Percentiles rank a stretch among this genome's conserved stretches.
These are phyloP conservation scores for Strigamia crassipes DNA, from an alignment of 2,888 invertebrate genomes.

Conservation along the genomic window DNA sequence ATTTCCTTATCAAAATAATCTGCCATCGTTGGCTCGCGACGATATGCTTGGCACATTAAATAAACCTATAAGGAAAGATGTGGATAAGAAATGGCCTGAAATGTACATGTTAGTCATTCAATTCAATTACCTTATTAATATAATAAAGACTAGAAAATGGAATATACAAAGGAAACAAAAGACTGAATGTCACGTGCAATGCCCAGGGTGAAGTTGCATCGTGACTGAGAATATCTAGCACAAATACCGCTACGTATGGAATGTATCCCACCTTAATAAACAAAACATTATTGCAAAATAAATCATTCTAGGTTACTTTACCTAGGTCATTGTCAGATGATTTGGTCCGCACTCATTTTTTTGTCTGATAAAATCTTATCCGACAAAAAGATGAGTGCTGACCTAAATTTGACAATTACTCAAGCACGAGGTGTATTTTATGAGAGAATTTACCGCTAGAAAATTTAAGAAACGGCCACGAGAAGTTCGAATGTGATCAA, in stretches of 20 bases:
- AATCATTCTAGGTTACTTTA: too few species aligned
- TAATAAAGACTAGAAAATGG: slow-evolving; percentile 82
- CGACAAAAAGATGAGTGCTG: too few species aligned
- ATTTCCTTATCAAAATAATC: slow-evolving; percentile 75
- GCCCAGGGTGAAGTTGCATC: slow-evolving; percentile 65
- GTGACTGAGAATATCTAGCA: slow-evolving; percentile 67
- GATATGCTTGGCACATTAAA: slow-evolving; percentile 28
- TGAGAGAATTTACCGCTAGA: too few species aligned
- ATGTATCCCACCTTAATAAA: slow-evolving; percentile 66
- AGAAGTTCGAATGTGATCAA: too few species aligned
- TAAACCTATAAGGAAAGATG: slow-evolving; percentile 26
- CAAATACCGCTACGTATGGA: slow-evolving; percentile 73
- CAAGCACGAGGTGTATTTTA: too few species aligned
- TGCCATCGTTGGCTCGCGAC: slow-evolving; percentile 64
- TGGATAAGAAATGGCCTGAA: neutral
- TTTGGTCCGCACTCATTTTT: too few species aligned
- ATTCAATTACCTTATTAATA: slow-evolving; percentile 72
- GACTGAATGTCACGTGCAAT: slow-evolving; percentile 73
- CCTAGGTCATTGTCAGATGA: too few species aligned
- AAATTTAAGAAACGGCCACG: too few species aligned
- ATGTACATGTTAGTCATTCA: neutral
- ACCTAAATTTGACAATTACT: too few species aligned
- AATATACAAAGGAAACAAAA: slow-evolving; percentile 78
- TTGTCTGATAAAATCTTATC: too few species aligned
- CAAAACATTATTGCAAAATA: too few species aligned